phyloP scores from a whole-genome alignment of 2,888 invertebrate genomes.

The Amblyjoppa fuscipennis region DNA sequence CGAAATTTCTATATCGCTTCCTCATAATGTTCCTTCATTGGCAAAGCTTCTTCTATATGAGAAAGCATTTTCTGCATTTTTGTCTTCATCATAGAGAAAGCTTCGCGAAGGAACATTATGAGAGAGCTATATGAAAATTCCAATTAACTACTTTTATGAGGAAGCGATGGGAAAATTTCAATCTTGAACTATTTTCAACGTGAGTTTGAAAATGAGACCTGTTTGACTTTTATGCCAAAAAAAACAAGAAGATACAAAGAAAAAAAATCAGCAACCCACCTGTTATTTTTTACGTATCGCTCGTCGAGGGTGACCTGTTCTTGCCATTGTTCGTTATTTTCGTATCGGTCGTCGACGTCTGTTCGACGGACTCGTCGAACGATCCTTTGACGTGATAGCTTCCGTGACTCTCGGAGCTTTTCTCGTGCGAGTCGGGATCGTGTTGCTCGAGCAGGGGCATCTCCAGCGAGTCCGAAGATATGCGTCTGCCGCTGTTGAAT shows the following conservation, averaged over 20 bases:
- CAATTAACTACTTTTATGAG: too few relatives aligned
- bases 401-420: constrained; percentile 53
- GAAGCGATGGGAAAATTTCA: too few relatives aligned
- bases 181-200: too few relatives aligned
- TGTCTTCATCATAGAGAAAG: too few relatives aligned
- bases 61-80: too few relatives aligned
- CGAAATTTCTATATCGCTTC: too few relatives aligned
- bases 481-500: constrained; percentile 78
- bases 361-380: constrained; percentile 71
- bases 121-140: too few relatives aligned
- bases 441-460: constrained; percentile 78
- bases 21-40: too few relatives aligned
- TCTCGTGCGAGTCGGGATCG: constrained; percentile 70
- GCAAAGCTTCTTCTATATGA: too few relatives aligned
- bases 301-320: constrained; percentile 73
- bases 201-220: too few relatives aligned
- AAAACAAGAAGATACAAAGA: not conserved
- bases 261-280: not conserved
- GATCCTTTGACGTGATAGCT: constrained; percentile 62
- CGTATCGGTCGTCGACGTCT: constrained; percentile 70
- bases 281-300: constrained; percentile 75
- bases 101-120: too few relatives aligned
- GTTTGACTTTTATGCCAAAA: not conserved
- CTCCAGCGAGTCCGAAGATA: constrained; percentile 83
- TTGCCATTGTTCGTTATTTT: constrained; percentile 74